phyloP scores from a whole-genome alignment of 2,113 vertebrate genomes.

The Xenopus tropicalis region UCB_Xtro_10.0 CM004450.2:39244501-39245000 shows the following conservation, averaged over 20 bases:
- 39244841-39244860: not conserved
- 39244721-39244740: constrained; percentile 94
- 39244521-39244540: not conserved
- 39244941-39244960: too few relatives aligned
- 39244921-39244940: too few relatives aligned
- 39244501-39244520: constrained; percentile 3
- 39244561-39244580: constrained; percentile 79
- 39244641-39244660: constrained; percentile 97
- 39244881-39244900: not conserved
- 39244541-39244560: not conserved
- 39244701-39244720: constrained; percentile 94
- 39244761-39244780: constrained; percentile 20
- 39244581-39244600: constrained; percentile 91
- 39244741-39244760: constrained; percentile 88
- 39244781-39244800: constrained; percentile 3
- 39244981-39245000: too few relatives aligned
- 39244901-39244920: too few relatives aligned
- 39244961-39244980: too few relatives aligned
- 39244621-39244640: constrained; percentile 95
- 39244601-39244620: constrained; percentile 92
- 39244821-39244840: not conserved
- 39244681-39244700: constrained; percentile 91
- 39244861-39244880: not conserved
- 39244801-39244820: not conserved
- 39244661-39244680: constrained; percentile 96